Conservation (phyloP, 2,888 invertebrate species). For the Lysandra bellargus region DNA sequence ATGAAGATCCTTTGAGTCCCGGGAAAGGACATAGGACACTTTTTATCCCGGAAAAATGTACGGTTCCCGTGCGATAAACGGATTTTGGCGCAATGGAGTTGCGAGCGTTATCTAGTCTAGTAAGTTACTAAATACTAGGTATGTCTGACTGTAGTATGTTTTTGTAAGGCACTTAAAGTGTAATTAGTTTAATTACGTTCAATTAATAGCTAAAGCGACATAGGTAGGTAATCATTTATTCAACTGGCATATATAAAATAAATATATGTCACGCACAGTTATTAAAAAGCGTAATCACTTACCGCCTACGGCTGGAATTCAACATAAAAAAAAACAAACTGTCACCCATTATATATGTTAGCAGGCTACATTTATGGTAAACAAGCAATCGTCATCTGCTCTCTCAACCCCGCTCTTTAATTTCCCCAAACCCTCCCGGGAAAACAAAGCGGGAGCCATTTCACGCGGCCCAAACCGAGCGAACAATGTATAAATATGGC, state of each 20-base stretch:
- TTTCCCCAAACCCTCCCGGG: constrained; percentile 71
- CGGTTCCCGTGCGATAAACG: too few relatives aligned
- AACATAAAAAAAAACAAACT: constrained; percentile 40
- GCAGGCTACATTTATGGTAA: constrained; percentile 54
- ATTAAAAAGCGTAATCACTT: constrained; percentile 28
- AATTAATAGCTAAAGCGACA: background rate
- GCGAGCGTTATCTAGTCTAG: too few relatives aligned
- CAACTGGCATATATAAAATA: constrained; percentile 8
- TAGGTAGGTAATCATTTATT: background rate
- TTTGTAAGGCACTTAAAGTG: background rate
- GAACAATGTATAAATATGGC: constrained; percentile 70
- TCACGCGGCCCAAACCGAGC: constrained; percentile 76
- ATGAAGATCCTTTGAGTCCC: too few relatives aligned
- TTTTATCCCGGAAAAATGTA: too few relatives aligned
- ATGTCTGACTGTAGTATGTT: background rate
- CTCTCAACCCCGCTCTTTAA: constrained; percentile 69
- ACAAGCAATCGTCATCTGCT: constrained; percentile 72
- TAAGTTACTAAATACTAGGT: too few relatives aligned
- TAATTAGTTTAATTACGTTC: background rate
- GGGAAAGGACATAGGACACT: too few relatives aligned
- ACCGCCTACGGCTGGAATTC: constrained; percentile 29
- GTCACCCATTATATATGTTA: constrained; percentile 45
- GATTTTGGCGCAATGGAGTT: too few relatives aligned
- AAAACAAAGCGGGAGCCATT: constrained; percentile 72
- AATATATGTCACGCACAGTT: constrained; percentile 3